Evolutionary conservation across 2,797 vertebrate genomes (phyloP).

Genomic region (Sebastes iracundus): DNA sequence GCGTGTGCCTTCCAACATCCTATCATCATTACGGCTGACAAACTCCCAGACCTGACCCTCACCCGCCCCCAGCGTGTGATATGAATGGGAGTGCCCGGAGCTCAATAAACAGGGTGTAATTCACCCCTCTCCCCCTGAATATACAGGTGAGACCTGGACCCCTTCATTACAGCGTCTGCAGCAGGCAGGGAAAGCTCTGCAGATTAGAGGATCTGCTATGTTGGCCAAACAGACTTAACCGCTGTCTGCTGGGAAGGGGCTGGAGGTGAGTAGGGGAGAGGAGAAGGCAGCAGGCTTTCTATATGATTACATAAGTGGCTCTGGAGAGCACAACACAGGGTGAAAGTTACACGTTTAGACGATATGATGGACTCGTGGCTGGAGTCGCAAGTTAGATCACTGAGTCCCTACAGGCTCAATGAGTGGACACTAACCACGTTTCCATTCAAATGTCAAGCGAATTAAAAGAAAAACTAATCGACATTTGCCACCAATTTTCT

Average conservation of each 20-base stretch:
- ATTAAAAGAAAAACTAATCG: too few species aligned
- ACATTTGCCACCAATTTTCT: too few species aligned
- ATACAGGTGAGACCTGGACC: conserved; percentile 61
- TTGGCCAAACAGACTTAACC: conserved; percentile 66
- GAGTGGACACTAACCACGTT: neutral
- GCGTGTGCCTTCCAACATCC: conserved; percentile 27
- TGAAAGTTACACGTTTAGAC: conserved; percentile 8
- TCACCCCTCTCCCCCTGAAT: conserved; percentile 38
- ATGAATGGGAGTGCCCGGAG: conserved; percentile 25
- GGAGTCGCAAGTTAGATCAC: neutral
- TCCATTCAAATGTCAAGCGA: too few species aligned
- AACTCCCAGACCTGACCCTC: conserved; percentile 27
- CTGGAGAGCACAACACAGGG: conserved; percentile 4
- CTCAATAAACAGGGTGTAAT: conserved; percentile 57
- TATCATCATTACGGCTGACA: conserved; percentile 19
- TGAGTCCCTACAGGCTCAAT: neutral
- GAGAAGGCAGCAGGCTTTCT: conserved; percentile 23
- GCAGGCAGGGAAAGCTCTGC: conserved; percentile 54
- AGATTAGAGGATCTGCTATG: conserved; percentile 72
- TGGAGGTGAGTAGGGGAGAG: conserved; percentile 24
- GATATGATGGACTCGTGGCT: neutral
- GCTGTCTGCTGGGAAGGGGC: conserved; percentile 37
- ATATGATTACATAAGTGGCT: conserved; percentile 49
- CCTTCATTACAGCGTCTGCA: conserved; percentile 67
- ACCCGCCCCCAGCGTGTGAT: conserved; percentile 25